phyloP scores from a whole-genome alignment of 2,888 invertebrate species.

The Caenorhabditis zanzibari region DNA sequence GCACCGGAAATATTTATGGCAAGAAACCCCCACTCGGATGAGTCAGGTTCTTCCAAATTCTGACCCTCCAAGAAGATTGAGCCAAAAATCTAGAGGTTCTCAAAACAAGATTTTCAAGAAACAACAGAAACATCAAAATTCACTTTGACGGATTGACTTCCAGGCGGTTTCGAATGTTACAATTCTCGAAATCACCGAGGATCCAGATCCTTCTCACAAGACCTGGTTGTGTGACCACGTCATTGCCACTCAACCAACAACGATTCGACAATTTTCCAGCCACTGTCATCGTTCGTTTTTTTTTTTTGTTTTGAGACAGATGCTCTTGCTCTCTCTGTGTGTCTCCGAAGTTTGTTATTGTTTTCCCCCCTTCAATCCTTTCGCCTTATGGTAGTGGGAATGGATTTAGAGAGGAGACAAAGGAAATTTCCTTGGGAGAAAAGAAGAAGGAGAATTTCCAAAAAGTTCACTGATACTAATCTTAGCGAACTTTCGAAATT shows the following conservation, averaged over 20 bases:
- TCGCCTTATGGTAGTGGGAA: conserved; percentile 8
- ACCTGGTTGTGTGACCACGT: conserved; percentile 22
- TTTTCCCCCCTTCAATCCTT: conserved; percentile 18
- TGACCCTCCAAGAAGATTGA: too few relatives aligned
- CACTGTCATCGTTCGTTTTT: conserved; percentile 12
- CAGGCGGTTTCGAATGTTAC: too few relatives aligned
- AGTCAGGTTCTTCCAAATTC: conserved; percentile 3
- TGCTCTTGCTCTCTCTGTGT: conserved; percentile 7
- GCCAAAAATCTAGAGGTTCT: too few relatives aligned
- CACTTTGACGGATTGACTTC: conserved; percentile 18
- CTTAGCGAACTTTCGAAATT: too few relatives aligned
- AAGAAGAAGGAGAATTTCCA: too few relatives aligned
- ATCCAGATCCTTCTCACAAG: neutral
- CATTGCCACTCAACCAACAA: conserved; percentile 10
- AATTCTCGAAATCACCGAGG: conserved; percentile 6
- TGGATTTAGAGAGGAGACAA: neutral
- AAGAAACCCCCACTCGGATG: neutral
- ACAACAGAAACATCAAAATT: conserved; percentile 16
- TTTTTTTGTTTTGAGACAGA: conserved; percentile 39
- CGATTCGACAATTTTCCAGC: conserved; percentile 24
- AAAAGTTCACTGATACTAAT: too few relatives aligned
- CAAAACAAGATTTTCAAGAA: neutral
- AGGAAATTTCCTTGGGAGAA: neutral
- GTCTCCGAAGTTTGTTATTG: conserved; percentile 29
- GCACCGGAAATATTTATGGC: conserved; percentile 23